A percentile compares a stretch with the other conserved stretches of the same genome.
These are phyloP conservation scores for Nomada ruficornis DNA, from an alignment of 2,888 invertebrate genomes.

Conservation along the genomic window DNA sequence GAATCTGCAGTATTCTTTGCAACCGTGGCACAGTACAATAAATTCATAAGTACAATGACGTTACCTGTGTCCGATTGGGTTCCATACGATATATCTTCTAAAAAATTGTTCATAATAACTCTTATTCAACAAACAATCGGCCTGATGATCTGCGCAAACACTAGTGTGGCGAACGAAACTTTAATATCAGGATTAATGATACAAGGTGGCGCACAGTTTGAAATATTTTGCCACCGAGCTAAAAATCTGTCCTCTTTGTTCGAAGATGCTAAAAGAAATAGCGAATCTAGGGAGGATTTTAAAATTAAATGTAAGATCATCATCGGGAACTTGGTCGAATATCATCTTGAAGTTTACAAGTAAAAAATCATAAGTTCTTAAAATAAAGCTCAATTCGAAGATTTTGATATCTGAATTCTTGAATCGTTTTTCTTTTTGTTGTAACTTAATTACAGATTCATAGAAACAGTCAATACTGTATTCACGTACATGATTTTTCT, in stretches of 20 bases:
- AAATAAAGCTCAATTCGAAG: neutral
- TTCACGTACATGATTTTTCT: constrained; percentile 61
- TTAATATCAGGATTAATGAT: constrained; percentile 72
- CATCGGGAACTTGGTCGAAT: constrained; percentile 36
- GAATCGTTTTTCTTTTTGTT: neutral
- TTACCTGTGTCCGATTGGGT: constrained; percentile 55
- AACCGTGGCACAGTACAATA: constrained; percentile 34
- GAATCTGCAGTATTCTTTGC: constrained; percentile 50
- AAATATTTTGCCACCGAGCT: constrained; percentile 72
- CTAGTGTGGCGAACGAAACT: constrained; percentile 70
- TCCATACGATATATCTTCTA: constrained; percentile 49
- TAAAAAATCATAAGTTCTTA: constrained; percentile 7
- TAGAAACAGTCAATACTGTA: constrained; percentile 34
- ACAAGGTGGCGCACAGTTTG: constrained; percentile 74
- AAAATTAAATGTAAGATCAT: constrained; percentile 16
- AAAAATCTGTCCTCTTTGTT: constrained; percentile 33
- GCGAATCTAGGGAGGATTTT: neutral
- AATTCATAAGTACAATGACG: constrained; percentile 10
- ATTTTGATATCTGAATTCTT: neutral
- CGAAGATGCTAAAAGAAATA: neutral
- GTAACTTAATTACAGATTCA: constrained; percentile 40
- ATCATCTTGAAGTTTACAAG: constrained; percentile 59
- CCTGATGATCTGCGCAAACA: constrained; percentile 52
- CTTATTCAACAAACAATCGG: constrained; percentile 54
- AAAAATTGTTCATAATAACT: constrained; percentile 8